Evolutionary conservation across 2,797 vertebrate genomes (phyloP), one percentile per base, ranked within the genome.

Genomic region (Knipowitschia caucasica): DNA sequence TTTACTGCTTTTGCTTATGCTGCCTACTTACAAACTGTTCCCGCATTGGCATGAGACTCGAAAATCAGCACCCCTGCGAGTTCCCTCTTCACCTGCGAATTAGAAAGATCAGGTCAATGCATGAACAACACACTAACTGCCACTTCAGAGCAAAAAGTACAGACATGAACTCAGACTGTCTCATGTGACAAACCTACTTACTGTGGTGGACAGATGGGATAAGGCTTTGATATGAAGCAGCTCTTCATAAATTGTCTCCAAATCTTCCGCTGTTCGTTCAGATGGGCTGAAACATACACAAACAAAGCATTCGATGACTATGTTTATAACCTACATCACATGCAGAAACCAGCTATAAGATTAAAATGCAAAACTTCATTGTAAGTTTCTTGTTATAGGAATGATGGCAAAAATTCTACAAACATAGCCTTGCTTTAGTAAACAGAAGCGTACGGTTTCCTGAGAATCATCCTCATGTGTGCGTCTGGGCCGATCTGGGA

Each of bases 241-340:
- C 80, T 99, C 97, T 75, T 99, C 97, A 69, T 95, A 96, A 83
- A 98, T 95, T 53, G 98, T 95, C 88, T 98, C 96, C 59, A 99
- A 86, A 75, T 99, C 97, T 80, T 99, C 95, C 27, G 88, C 74
- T 15, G 91, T 94, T 81, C 97, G 93, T 86, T 98, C 95, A 55
- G 92, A 92, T 14, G 95, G 93, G 56, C 97, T 99, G 71, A 23
- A 49, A 49, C 10, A 33, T 30, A 23, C 27, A 49, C 23, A 23
- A 21, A 49, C 12, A 49, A 29, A 17, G 43, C 4, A 29, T 18
- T 33, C 53, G 3, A 44, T 10, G 18, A 47, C 46, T 24, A n/a
- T 18, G 9, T 24, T 4, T 39, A 18, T 15, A 15, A 10, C 36
- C 9, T 2, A 39, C 21, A 20, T 21, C 0, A 10, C 36, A 12